A percentile compares a stretch with the other conserved stretches of the same genome.
Conservation (phyloP, 2,113 vertebrate species). For the Prolemur simus region DNA sequence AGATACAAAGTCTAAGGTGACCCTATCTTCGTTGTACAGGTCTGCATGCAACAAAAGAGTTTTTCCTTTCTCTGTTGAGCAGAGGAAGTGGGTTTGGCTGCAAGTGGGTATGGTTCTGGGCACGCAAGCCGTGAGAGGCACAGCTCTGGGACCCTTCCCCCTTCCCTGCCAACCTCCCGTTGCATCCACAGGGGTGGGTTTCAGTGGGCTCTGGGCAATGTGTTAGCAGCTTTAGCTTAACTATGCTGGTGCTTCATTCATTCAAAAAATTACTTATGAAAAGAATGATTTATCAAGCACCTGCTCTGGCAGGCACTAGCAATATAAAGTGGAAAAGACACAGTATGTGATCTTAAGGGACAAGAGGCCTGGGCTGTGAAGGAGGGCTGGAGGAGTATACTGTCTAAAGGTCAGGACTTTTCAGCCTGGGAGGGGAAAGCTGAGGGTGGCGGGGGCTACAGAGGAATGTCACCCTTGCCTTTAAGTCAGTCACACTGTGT, state of each 20-base stretch:
- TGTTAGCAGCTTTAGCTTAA: neutral
- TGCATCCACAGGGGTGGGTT: fast-evolving
- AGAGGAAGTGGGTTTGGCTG: neutral
- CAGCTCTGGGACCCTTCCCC: neutral
- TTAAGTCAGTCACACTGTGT: neutral
- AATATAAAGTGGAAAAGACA: neutral
- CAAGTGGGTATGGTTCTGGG: neutral
- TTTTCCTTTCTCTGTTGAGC: neutral
- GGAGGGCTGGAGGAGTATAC: neutral
- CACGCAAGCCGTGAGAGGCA: neutral
- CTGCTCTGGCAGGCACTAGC: neutral
- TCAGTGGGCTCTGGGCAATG: neutral
- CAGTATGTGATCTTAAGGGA: neutral
- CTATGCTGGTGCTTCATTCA: neutral
- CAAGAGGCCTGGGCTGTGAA: neutral
- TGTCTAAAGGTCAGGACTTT: neutral
- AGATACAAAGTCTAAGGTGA: neutral
- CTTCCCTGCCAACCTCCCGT: neutral
- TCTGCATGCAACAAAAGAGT: no score
- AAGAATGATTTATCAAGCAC: neutral
- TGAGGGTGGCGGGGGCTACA: no score
- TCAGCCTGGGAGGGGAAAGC: neutral
- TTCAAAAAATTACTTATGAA: neutral
- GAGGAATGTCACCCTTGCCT: neutral
- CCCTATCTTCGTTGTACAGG: neutral